phyloP scores from a whole-genome alignment of 2,113 vertebrate species.

The Malurus alboscapulatus region DNA sequence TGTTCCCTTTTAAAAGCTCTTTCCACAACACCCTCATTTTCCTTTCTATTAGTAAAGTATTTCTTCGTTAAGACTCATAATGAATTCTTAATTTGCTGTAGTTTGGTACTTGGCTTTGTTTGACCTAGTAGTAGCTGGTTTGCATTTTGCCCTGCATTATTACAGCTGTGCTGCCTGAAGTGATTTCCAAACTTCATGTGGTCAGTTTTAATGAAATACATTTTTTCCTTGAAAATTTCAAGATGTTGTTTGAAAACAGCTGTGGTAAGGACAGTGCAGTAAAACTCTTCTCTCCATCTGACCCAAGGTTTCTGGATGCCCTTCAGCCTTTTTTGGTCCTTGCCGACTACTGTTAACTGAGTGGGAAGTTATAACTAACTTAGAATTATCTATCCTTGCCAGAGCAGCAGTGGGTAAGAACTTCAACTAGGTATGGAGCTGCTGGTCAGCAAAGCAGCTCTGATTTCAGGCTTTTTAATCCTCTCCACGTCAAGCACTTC shows the following conservation, averaged over 20 bases:
- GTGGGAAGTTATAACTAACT: neutral
- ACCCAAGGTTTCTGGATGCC: neutral
- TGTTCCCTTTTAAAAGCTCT: constrained; percentile 33
- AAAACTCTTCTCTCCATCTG: neutral
- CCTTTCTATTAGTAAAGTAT: neutral
- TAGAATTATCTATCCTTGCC: neutral
- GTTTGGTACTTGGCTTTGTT: neutral
- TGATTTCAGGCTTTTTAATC: neutral
- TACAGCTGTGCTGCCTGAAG: neutral
- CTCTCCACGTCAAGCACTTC: neutral
- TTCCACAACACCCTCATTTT: neutral
- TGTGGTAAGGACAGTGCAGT: neutral
- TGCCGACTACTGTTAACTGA: neutral
- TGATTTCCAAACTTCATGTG: neutral
- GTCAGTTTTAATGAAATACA: neutral
- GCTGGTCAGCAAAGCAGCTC: neutral
- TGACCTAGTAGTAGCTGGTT: neutral
- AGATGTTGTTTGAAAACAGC: neutral
- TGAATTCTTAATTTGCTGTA: neutral
- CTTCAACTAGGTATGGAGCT: neutral
- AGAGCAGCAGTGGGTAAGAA: neutral
- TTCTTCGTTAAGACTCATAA: neutral
- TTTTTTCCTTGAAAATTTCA: neutral
- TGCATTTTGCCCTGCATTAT: neutral
- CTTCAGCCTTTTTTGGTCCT: neutral